phyloP scores from a whole-genome alignment of 1,140 invertebrate species.

The Nymphalis io region DNA sequence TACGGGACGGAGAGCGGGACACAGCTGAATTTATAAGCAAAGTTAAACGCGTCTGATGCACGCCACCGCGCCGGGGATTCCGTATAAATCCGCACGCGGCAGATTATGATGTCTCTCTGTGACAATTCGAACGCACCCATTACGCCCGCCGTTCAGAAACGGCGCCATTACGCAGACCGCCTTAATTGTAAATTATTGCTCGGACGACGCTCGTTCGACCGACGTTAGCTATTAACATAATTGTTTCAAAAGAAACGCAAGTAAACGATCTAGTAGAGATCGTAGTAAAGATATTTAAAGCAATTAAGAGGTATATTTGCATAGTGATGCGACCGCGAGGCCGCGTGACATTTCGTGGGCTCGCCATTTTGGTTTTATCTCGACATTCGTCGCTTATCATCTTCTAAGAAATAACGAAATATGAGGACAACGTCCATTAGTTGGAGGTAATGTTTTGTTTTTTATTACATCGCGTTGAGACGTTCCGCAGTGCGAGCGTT shows the following conservation, averaged over 20 bases:
- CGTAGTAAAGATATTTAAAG: slow-evolving; percentile 65
- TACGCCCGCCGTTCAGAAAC: slow-evolving; percentile 38
- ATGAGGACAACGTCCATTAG: slow-evolving; percentile 53
- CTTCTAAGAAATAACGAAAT: slow-evolving; percentile 63
- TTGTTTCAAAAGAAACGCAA: slow-evolving; percentile 75
- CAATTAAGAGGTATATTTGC: slow-evolving; percentile 74
- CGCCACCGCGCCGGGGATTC: slow-evolving; percentile 38
- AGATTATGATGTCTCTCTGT: slow-evolving; percentile 71
- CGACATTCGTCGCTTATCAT: slow-evolving; percentile 52
- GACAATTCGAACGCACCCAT: slow-evolving; percentile 57
- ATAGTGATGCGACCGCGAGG: slow-evolving; percentile 61
- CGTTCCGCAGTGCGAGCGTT: slow-evolving; percentile 35
- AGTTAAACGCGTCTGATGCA: slow-evolving; percentile 51
- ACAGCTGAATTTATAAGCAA: slow-evolving; percentile 65
- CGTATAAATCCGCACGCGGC: slow-evolving; percentile 57
- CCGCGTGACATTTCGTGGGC: slow-evolving; percentile 56
- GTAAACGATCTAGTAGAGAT: slow-evolving; percentile 67
- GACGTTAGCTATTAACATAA: slow-evolving; percentile 69
- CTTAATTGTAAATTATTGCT: slow-evolving; percentile 73
- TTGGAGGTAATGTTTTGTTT: slow-evolving; percentile 55
- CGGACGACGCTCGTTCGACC: slow-evolving; percentile 46
- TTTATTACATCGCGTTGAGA: slow-evolving; percentile 54
- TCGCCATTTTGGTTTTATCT: slow-evolving; percentile 67
- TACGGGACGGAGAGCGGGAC: slow-evolving; percentile 43
- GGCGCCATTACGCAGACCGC: slow-evolving; percentile 49